These are phyloP conservation scores for Anser cygnoides DNA, from an alignment of 2,113 vertebrate genomes.

Conservation along the genomic window DNA sequence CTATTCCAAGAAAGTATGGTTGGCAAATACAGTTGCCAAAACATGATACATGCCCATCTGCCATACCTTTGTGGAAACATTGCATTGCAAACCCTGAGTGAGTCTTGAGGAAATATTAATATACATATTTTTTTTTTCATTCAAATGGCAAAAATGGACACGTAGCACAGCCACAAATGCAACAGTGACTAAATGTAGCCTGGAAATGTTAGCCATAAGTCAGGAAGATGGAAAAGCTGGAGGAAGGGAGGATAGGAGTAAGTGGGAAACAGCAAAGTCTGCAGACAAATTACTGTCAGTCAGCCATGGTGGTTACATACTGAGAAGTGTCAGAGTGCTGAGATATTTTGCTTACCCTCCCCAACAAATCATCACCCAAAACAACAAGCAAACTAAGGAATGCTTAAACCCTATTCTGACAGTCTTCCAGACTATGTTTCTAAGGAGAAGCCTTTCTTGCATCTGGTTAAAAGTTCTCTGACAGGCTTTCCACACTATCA, in stretches of 20 bases:
- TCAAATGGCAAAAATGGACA: neutral
- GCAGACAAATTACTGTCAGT: neutral
- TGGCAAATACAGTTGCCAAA: neutral
- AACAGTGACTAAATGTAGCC: neutral
- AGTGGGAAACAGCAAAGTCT: neutral
- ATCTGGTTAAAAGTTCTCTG: neutral
- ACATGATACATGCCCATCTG: rapidly evolving
- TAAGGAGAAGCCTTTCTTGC: neutral
- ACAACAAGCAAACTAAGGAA: neutral
- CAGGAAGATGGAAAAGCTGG: neutral
- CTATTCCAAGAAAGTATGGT: neutral
- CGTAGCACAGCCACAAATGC: neutral
- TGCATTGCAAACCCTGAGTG: neutral
- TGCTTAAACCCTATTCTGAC: neutral
- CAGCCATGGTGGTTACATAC: neutral
- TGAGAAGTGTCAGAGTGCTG: neutral
- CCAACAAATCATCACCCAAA: neutral
- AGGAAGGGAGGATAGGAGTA: neutral
- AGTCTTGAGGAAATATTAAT: neutral
- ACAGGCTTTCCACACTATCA: neutral
- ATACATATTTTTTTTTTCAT: neutral
- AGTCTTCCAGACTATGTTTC: neutral
- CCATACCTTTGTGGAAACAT: neutral
- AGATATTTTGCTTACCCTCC: neutral
- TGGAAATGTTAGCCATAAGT: neutral